Base-by-base conservation (phyloP, 2,113 vertebrate genomes). In the Scopus umbretta region DNA sequence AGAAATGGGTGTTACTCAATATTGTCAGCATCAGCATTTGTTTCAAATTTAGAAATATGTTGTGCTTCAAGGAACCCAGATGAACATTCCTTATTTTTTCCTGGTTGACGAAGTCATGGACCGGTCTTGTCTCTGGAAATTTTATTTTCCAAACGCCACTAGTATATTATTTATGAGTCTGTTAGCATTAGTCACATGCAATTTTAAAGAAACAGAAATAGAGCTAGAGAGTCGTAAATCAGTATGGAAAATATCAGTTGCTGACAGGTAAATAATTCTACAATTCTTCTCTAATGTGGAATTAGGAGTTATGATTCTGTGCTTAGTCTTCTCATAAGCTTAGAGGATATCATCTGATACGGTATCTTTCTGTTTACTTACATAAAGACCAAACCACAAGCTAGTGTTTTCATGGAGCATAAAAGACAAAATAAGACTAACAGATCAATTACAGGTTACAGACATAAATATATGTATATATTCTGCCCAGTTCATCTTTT, bases 41-140 rank as follows among this genome's bases (percentile, higher is more conserved):
- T 90, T 97, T 94, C 67, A 92, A 84, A 88, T 91, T 93, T 91
- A 80, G 62, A 95, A 91, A 92, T 81, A 49, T 34, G 50, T 59
- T 75, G 58, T 82, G 47, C 72, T 68, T 95, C 63, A 87, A 91
- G 87, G 65, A 93, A 80, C 52, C 3, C 34, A 81, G 80, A 94
- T 32, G 53, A 75, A 50, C 45, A 72, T 71, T 88, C 50, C 23
- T 43, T 89, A 47, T 94, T 86, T 96, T 90, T 90, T 95, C 72
- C 63, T 61, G 43, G 42, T 73, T 61, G 30, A 91, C 97, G 84
- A 71, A 94, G 71, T 92, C 76, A 40, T 72, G n/a, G 68, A 68
- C 45, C n/a, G 5, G 73, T 90, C 95, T 88, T 90, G 70, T 94
- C 68, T 86, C 30, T 86, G 42, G 72, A 93, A 96, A 83, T 87